Evolutionary conservation across 1,140 invertebrate species (phyloP), one percentile per base, ranked within the genome.

Genomic region (Leptinotarsa lineolata): DNA sequence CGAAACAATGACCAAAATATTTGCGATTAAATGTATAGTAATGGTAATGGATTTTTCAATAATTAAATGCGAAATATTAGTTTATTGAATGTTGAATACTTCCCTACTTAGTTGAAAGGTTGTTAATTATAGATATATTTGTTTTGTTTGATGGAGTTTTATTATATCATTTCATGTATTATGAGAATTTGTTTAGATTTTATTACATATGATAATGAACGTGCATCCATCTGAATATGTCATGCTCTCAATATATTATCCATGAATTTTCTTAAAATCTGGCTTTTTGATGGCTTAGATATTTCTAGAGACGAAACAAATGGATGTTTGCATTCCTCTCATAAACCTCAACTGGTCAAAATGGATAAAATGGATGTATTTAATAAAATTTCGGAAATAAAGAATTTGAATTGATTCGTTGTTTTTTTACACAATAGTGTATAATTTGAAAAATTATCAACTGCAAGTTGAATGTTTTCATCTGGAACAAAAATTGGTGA

Each of bases 331-430:
- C 4, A 54, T 54, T 54, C 6, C 48, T 54, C 48, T 54, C 2
- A 5, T 54, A 5, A 18, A 4, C 13, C 15, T 54, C 15, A 16
- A 54, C 48, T 16, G 48, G 48, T 54, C 48, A 54, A n/a, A 54
- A 54, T 54, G n/a, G n/a, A 54, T 54, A 16, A 54, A 54, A 54
- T 54, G 48, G 48, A 54, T 54, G 48, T 54, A 54, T 54, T 54
- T 0, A 54, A 16, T 54, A 2, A 54, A 54, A 54, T 54, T 54
- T 54, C n/a, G 15, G 6, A 54, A 54, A 54, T 54, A 54, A 54
- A 54, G 1, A 54, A 18, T 54, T 54, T 54, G 48, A 13, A 54
- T 16, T 54, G 30, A 39, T 11, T 39, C 8, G 30, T 39, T 39
- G 0, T 39, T 39, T 39, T 39, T 39, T 39, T 3, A 39, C 30